Percentiles rank a stretch among this genome's conserved stretches.
phyloP scores from a whole-genome alignment of 2,888 invertebrate species.

The Protonemura montana region DNA sequence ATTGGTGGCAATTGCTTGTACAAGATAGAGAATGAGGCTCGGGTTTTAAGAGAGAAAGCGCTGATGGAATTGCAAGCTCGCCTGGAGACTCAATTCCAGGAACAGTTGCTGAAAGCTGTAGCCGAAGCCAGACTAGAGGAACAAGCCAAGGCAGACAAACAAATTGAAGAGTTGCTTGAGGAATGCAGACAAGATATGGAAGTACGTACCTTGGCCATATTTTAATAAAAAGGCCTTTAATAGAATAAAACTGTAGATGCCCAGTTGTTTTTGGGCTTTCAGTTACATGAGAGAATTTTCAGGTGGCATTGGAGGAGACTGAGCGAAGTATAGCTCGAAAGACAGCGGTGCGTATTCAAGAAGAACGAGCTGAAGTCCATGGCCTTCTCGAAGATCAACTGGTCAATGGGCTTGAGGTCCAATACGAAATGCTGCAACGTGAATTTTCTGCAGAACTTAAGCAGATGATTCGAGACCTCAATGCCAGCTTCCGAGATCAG shows the following conservation, averaged over 20 bases:
- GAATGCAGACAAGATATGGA: slow-evolving; percentile 16
- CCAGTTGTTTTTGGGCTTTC: not conserved
- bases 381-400: slow-evolving; percentile 52
- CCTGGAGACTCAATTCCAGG: not conserved
- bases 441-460: not conserved
- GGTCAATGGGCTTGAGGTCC: slow-evolving; percentile 51
- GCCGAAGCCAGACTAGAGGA: slow-evolving; percentile 19
- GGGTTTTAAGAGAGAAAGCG: not conserved
- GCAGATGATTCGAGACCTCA: not conserved
- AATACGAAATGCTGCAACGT: slow-evolving; percentile 52
- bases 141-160: slow-evolving; percentile 22
- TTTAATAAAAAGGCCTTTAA: no score
- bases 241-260: no score
- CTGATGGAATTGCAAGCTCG: slow-evolving; percentile 23
- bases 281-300: not conserved
- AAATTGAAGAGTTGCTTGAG: slow-evolving; percentile 14
- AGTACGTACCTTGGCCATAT: not conserved
- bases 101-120: slow-evolving; percentile 19
- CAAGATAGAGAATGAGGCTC: slow-evolving; percentile 40
- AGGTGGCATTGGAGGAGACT: slow-evolving; percentile 33
- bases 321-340: not conserved
- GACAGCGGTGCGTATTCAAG: slow-evolving; percentile 36
- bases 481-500: not conserved
- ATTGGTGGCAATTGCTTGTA: slow-evolving; percentile 19
- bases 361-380: slow-evolving; percentile 47